Evolutionary conservation across 2,113 vertebrate genomes (phyloP).

Genomic region (Cranoglanis bouderius): DNA sequence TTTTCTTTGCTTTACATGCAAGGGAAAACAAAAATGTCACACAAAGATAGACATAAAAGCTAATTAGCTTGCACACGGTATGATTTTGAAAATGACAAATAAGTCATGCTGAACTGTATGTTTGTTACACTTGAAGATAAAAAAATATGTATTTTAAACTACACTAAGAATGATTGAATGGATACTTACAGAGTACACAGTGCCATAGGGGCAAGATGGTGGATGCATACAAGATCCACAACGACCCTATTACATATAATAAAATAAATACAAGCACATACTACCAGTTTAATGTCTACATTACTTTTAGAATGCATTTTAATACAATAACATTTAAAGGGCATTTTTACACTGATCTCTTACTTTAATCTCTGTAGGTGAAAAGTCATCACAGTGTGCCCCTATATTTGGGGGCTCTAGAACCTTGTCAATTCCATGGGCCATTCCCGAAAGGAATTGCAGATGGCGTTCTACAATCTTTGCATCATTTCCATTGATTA

Average conservation of each 20-base stretch:
- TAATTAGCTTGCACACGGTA: not conserved
- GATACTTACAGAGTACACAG: conserved; percentile 66
- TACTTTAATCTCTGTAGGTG: conserved; percentile 61
- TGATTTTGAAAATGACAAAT: not conserved
- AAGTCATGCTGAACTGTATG: not conserved
- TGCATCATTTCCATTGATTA: conserved; percentile 75
- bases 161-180: not conserved
- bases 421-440: conserved; percentile 85
- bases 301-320: not conserved
- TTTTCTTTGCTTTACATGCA: not conserved
- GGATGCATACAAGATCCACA: conserved; percentile 70
- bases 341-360: not conserved
- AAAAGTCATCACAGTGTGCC: conserved; percentile 81
- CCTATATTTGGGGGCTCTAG: conserved; percentile 89
- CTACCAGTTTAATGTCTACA: not conserved
- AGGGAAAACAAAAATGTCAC: not conserved
- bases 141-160: not conserved
- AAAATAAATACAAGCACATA: not conserved
- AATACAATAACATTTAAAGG: not conserved
- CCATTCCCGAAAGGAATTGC: conserved; percentile 82
- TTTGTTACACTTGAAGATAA: not conserved
- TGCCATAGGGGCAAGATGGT: conserved; percentile 67
- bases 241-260: conserved; percentile 58
- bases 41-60: not conserved
- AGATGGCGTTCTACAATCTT: conserved; percentile 81